Conservation (phyloP, 1,140 invertebrate species). For the Bombus superbus region DNA sequence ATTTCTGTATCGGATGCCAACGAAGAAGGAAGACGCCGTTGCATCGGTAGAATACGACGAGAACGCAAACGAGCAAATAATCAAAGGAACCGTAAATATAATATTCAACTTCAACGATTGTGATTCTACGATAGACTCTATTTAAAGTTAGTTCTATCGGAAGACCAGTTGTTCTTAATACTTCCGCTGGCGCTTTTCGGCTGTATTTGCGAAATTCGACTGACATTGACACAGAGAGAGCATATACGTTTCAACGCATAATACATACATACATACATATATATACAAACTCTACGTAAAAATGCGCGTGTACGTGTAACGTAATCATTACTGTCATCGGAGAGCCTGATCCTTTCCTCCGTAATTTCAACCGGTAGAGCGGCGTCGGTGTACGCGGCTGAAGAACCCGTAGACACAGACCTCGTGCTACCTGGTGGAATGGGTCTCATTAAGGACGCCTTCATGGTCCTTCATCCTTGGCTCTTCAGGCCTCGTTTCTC, state of each 20-base stretch:
- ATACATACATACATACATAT: too few relatives aligned
- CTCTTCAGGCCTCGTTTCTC: constrained; percentile 57
- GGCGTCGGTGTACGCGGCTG: constrained; percentile 37
- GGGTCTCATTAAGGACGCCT: constrained; percentile 76
- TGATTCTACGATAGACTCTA: too few relatives aligned
- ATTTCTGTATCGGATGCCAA: too few relatives aligned
- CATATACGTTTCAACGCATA: background rate
- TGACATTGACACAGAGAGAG: constrained; percentile 44
- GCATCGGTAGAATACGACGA: too few relatives aligned
- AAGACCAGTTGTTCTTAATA: constrained; percentile 3
- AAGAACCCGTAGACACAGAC: constrained; percentile 61
- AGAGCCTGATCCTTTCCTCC: constrained; percentile 66
- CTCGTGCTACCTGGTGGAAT: constrained; percentile 70
- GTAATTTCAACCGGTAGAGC: constrained; percentile 64
- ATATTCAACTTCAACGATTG: too few relatives aligned
- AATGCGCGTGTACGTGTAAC: constrained; percentile 22
- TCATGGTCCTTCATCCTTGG: constrained; percentile 72
- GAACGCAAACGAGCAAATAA: too few relatives aligned
- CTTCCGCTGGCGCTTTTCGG: background rate
- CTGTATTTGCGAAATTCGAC: constrained; percentile 56
- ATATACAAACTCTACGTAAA: background rate
- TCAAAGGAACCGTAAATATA: too few relatives aligned
- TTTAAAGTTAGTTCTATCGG: too few relatives aligned
- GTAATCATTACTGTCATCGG: constrained; percentile 71
- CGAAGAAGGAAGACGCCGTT: too few relatives aligned